Percentiles rank a stretch among this genome's conserved stretches.
Conservation (phyloP, 35 echinoderm and acorn worm genomes). For the Amphiura filiformis region DNA sequence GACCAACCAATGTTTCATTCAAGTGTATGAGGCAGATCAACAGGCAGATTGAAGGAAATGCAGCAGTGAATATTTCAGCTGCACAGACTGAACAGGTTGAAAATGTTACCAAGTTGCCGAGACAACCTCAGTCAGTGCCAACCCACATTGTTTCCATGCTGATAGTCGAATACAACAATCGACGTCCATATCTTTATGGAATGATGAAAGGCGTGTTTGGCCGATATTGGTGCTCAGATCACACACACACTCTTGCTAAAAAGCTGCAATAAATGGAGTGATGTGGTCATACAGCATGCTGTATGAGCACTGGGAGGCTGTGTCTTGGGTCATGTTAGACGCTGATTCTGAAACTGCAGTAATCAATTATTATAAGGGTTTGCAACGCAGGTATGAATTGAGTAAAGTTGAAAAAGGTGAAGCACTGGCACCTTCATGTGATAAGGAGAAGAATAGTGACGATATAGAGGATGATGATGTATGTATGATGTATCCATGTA, state of each 20-base stretch:
- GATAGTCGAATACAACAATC: no score
- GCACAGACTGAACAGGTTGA: constrained; percentile 4
- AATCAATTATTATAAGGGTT: not conserved
- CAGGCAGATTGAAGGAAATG: not conserved
- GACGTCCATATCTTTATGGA: no score
- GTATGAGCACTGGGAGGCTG: not conserved
- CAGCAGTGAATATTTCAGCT: not conserved
- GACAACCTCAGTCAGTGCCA: not conserved
- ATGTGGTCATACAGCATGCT: not conserved
- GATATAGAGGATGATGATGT: not conserved
- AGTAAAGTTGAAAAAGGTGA: not conserved
- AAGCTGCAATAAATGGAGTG: not conserved
- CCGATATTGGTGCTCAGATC: not conserved
- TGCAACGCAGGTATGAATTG: not conserved
- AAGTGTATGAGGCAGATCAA: constrained; percentile 36
- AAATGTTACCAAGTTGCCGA: not conserved
- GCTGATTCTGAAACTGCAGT: not conserved
- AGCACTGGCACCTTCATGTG: not conserved
- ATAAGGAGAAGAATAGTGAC: no score
- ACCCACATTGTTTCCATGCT: not conserved
- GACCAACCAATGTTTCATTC: constrained; percentile 23
- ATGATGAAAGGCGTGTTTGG: no score
- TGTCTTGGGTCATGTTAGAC: not conserved
- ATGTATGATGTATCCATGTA: no score
- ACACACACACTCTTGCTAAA: not conserved